Percentiles rank a stretch among this genome's conserved stretches.
Conservation (phyloP, 2,888 invertebrate genomes). For the Diabrotica balteata region DNA sequence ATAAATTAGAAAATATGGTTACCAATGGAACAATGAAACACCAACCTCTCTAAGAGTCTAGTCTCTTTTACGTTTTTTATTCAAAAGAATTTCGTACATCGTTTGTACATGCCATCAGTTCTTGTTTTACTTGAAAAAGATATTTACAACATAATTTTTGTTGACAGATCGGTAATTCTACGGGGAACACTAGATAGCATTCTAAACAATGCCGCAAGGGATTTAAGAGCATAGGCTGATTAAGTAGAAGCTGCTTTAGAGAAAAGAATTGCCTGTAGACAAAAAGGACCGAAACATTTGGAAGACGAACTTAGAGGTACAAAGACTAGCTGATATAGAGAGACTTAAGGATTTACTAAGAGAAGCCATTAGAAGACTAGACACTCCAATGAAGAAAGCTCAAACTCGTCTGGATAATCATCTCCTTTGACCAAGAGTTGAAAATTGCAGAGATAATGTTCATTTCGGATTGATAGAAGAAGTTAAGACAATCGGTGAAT, state of each 20-base stretch:
- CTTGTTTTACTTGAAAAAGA: too few species aligned
- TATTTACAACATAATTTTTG: too few species aligned
- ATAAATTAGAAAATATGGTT: too few species aligned
- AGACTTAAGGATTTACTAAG: conserved; percentile 74
- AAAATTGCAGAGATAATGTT: conserved; percentile 83
- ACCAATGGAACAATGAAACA: too few species aligned
- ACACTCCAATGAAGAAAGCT: conserved; percentile 84
- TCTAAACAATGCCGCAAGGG: conserved; percentile 77
- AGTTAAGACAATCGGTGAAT: conserved; percentile 74
- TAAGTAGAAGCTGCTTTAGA: conserved; percentile 79
- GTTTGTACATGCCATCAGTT: too few species aligned
- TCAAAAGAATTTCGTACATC: too few species aligned
- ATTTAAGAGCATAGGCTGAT: conserved; percentile 84
- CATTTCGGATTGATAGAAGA: conserved; percentile 81
- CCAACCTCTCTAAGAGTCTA: too few species aligned
- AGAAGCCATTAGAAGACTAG: conserved; percentile 75
- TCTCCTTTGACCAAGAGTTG: conserved; percentile 78
- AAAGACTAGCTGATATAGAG: conserved; percentile 75
- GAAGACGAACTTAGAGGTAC: conserved; percentile 70
- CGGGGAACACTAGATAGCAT: conserved; percentile 76
- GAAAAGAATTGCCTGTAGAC: conserved; percentile 77
- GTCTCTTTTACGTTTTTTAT: too few species aligned
- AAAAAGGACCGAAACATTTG: conserved; percentile 74
- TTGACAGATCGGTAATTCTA: conserved; percentile 68
- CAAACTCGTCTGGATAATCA: conserved; percentile 86